A percentile compares a stretch with the other conserved stretches of the same genome.
These are phyloP conservation scores for Bubo bubo DNA, from an alignment of 2,113 vertebrate genomes.

Conservation along the genomic window DNA sequence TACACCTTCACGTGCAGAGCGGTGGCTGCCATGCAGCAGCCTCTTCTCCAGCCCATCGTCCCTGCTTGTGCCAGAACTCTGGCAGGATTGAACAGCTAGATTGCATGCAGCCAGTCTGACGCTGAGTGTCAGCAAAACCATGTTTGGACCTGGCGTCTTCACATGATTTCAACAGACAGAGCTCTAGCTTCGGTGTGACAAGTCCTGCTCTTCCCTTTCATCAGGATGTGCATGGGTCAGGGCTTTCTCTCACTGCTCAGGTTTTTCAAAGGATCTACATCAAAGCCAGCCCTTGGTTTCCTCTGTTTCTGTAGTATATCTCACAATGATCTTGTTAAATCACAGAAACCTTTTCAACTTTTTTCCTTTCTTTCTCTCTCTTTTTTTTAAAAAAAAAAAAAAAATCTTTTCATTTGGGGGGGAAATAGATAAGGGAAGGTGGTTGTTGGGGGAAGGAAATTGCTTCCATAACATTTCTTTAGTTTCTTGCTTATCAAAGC, in stretches of 20 bases:
- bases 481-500: conserved; percentile 7
- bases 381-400: background rate
- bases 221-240: background rate
- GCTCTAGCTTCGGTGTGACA: background rate
- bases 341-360: background rate
- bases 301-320: background rate
- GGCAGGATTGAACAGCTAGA: rapidly evolving
- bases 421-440: background rate
- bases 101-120: background rate
- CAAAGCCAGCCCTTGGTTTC: conserved; percentile 22
- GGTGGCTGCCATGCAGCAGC: background rate
- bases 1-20: background rate
- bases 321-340: conserved; percentile 37
- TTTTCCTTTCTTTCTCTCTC: background rate
- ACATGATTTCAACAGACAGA: background rate
- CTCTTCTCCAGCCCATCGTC: background rate
- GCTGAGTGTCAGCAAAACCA: background rate
- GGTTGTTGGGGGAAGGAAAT: background rate
- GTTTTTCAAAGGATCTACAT: conserved; percentile 35
- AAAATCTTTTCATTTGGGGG: background rate
- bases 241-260: background rate
- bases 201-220: background rate
- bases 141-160: background rate
- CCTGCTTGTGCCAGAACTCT: background rate
- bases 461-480: background rate